phyloP scores from a whole-genome alignment of 2,113 vertebrate species.

The Anhinga rufa region DNA sequence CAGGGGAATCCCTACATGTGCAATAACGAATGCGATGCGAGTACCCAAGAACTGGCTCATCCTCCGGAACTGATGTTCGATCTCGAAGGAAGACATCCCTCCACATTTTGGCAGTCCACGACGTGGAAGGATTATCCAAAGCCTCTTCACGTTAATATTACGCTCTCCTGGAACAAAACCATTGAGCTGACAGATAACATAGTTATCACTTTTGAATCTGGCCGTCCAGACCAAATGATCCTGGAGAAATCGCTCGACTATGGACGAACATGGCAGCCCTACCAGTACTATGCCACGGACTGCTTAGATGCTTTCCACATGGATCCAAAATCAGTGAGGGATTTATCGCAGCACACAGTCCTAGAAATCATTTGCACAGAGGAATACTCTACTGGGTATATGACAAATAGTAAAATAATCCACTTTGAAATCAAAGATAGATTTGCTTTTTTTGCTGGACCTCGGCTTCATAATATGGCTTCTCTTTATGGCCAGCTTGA shows the following conservation, averaged over 20 bases:
- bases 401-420: conserved; percentile 95
- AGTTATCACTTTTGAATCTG: conserved; percentile 95
- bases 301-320: conserved; percentile 97
- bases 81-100: conserved; percentile 93
- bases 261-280: conserved; percentile 94
- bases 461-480: conserved; percentile 95
- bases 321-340: conserved; percentile 94
- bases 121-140: conserved; percentile 97
- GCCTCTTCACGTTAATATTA: conserved; percentile 93
- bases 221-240: conserved; percentile 97
- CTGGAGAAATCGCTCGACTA: conserved; percentile 97
- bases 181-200: conserved; percentile 98
- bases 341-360: conserved; percentile 90
- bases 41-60: conserved; percentile 92
- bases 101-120: conserved; percentile 96
- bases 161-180: conserved; percentile 98
- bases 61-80: conserved; percentile 97
- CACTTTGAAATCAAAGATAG: conserved; percentile 99
- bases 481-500: conserved; percentile 97
- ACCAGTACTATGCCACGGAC: conserved; percentile 97
- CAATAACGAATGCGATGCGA: conserved; percentile 96
- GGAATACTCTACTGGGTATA: conserved; percentile 95
- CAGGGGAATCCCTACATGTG: conserved; percentile 99
- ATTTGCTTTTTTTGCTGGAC: conserved; percentile 95
- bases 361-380: conserved; percentile 99